Base-by-base conservation (phyloP, 2,888 invertebrate genomes). In the Hoplodrina blanda region DNA sequence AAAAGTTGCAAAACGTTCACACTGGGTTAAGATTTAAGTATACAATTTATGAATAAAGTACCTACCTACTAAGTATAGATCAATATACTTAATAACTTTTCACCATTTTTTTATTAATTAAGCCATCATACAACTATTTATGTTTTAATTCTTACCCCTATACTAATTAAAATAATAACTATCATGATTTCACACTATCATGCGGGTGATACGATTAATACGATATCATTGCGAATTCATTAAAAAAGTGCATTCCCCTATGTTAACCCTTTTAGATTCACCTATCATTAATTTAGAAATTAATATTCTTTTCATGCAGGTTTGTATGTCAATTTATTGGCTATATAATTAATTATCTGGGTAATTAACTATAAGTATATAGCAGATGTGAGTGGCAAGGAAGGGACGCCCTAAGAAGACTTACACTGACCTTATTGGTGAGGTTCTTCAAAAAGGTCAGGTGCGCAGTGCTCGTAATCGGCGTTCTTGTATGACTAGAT, bases 191-290 rank as follows among this genome's bases (percentile, higher is more conserved):
- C 11, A 53, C 6, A 44, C 4, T 33, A 49, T 46, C 25, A 85
- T 85, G 79, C 83, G 83, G 81, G 77, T 50, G 49, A 17, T 10
- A 72, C 50, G 56, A 71, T 61, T 49, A 53, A 25, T n/a, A 65
- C 30, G 41, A 67, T 69, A 76, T 66, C 44, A 69, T 63, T 62
- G 52, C 25, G 56, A 44, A 54, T 10, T 25, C n/a, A 67, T 73
- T 72, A 68, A 69, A 80, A 76, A 69, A 30, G 41, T 41, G 41
- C 41, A 11, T 41, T 41, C 71, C 62, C 81, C n/a, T 64, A 57
- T 49, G 17, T 20, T 63, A 71, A 76, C 78, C 62, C 72, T 64
- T 75, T 53, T 25, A 25, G 25, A 25, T 25, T 25, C 25, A 25
- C 25, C 25, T 25, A 25, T 2, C 25, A 17, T 53, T 5, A 37